phyloP scores from a whole-genome alignment of 2,888 invertebrate species.

The Drosophila recens region DNA sequence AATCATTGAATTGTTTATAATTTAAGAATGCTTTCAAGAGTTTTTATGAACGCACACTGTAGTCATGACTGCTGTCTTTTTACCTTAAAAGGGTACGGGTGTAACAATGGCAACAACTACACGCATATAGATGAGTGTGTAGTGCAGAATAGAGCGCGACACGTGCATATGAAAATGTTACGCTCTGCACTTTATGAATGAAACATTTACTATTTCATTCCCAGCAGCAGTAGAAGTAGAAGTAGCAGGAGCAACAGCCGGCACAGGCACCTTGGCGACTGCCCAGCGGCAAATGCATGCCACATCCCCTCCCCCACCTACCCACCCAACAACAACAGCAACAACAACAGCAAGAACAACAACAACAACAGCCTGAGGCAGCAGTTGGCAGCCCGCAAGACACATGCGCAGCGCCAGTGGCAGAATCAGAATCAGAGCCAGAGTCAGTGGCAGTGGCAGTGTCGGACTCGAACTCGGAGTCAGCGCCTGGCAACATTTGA shows the following conservation, averaged over 20 bases:
- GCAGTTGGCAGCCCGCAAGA: slow-evolving; percentile 59
- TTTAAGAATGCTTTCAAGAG: not conserved
- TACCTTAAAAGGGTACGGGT: not conserved
- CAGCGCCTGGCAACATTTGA: slow-evolving; percentile 66
- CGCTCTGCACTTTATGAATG: slow-evolving; percentile 68
- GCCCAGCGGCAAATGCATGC: slow-evolving; percentile 26
- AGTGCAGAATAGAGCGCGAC: slow-evolving; percentile 26
- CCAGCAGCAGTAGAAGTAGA: slow-evolving; percentile 7
- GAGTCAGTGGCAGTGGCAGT: not conserved
- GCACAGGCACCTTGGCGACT: slow-evolving; percentile 53
- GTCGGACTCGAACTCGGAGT: slow-evolving; percentile 11
- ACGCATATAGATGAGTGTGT: slow-evolving; percentile 3
- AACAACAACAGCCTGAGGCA: slow-evolving; percentile 25
- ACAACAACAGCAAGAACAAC: too few relatives aligned
- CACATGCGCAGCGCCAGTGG: slow-evolving; percentile 75
- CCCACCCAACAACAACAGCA: not conserved
- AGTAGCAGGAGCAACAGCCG: slow-evolving; percentile 24
- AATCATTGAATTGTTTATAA: not conserved
- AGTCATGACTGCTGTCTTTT: not conserved
- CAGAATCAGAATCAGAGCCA: slow-evolving; percentile 43
- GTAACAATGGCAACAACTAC: slow-evolving; percentile 16
- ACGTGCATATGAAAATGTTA: slow-evolving; percentile 63
- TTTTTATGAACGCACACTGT: too few relatives aligned
- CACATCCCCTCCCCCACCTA: slow-evolving; percentile 4
- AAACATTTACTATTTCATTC: slow-evolving; percentile 63